Evolutionary conservation across 2,888 invertebrate genomes (phyloP).

Genomic region (Azorinus chamasolen): DNA sequence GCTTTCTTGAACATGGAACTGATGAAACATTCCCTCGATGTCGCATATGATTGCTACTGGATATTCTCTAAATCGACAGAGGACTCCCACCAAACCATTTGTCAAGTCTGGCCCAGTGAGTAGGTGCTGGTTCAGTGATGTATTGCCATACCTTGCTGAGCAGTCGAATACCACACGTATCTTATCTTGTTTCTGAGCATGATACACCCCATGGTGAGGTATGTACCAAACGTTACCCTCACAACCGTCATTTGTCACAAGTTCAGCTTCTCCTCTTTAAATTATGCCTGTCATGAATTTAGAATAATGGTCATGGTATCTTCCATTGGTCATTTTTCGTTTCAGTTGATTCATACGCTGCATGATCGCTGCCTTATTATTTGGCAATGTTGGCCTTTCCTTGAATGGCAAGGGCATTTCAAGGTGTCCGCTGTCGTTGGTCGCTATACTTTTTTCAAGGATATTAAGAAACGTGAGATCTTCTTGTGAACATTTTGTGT

Average conservation of each 20-base stretch:
- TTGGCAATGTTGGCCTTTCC: neutral
- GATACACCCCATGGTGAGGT: slow-evolving; percentile 44
- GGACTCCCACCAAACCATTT: slow-evolving; percentile 52
- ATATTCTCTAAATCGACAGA: slow-evolving; percentile 48
- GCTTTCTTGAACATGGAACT: slow-evolving; percentile 27
- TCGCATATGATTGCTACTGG: slow-evolving; percentile 53
- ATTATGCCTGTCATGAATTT: too few species aligned
- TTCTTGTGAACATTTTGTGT: too few species aligned
- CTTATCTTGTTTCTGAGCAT: slow-evolving; percentile 25
- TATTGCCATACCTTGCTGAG: slow-evolving; percentile 24
- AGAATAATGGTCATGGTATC: too few species aligned
- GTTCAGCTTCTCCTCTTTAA: slow-evolving; percentile 33
- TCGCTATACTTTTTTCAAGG: neutral
- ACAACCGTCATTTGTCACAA: neutral
- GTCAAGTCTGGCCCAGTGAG: slow-evolving; percentile 59
- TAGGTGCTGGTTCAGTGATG: slow-evolving; percentile 39
- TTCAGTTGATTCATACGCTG: slow-evolving; percentile 25
- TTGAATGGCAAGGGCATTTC: slow-evolving; percentile 24
- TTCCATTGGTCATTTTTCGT: too few species aligned
- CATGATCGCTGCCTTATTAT: neutral
- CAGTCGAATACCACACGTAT: slow-evolving; percentile 64
- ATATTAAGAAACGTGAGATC: slow-evolving; percentile 13
- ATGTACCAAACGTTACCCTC: slow-evolving; percentile 30
- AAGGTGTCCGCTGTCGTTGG: neutral
- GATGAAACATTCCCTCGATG: slow-evolving; percentile 59